These are phyloP conservation scores for Scaeva pyrastri DNA, from an alignment of 2,888 invertebrate species.

Conservation along the genomic window DNA sequence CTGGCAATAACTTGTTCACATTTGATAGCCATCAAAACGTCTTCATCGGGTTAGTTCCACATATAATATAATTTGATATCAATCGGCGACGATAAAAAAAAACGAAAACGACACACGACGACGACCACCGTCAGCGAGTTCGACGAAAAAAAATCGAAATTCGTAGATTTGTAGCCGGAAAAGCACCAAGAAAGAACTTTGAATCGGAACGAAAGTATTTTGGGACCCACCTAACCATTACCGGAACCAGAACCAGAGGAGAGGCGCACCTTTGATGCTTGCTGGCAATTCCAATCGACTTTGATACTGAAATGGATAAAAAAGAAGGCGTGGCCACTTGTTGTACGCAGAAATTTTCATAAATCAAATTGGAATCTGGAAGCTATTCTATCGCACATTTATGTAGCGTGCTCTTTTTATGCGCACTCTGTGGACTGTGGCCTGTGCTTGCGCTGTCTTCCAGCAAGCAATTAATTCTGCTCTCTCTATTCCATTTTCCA, in stretches of 20 bases:
- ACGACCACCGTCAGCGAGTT: conserved; percentile 65
- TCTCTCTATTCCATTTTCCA: conserved; percentile 62
- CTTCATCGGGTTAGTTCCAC: conserved; percentile 66
- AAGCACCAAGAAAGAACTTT: conserved; percentile 66
- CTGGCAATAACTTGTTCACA: conserved; percentile 67
- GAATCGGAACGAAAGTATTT: conserved; percentile 68
- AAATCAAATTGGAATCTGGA: conserved; percentile 50
- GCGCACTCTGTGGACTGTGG: conserved; percentile 28
- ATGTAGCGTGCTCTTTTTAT: conserved; percentile 47
- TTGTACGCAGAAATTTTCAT: conserved; percentile 54
- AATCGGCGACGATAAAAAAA: conserved; percentile 70
- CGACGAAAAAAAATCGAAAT: conserved; percentile 36
- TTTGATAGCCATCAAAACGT: conserved; percentile 73
- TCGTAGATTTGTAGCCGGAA: conserved; percentile 52
- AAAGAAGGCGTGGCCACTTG: conserved; percentile 71
- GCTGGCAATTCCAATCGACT: conserved; percentile 59
- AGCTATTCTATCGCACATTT: neutral
- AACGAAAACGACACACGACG: conserved; percentile 55
- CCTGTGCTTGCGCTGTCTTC: neutral
- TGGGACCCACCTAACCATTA: conserved; percentile 61
- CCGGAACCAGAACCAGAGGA: conserved; percentile 72
- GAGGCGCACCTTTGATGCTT: conserved; percentile 67
- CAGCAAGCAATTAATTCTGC: conserved; percentile 12
- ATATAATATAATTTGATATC: conserved; percentile 65
- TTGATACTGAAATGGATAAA: conserved; percentile 54